phyloP scores from a whole-genome alignment of 1,140 invertebrate species.

The Formica exsecta region DNA sequence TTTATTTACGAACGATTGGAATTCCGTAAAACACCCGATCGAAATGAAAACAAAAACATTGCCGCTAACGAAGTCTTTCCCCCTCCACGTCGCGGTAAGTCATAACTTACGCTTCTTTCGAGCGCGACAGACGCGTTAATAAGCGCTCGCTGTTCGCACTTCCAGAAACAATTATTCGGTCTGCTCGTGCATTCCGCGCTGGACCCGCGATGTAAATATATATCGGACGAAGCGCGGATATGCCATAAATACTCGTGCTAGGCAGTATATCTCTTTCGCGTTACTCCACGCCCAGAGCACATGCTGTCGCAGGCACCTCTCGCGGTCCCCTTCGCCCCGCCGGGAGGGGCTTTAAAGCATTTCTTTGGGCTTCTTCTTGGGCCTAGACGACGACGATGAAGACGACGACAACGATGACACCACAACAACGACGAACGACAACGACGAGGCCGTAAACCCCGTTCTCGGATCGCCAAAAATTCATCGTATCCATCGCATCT shows the following conservation, averaged over 20 bases:
- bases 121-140: slow-evolving; percentile 72
- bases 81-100: slow-evolving; percentile 5
- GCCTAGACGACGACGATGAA: slow-evolving; percentile 35
- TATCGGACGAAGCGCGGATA: slow-evolving; percentile 84
- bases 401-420: slow-evolving; percentile 61
- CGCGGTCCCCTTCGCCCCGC: slow-evolving; percentile 42
- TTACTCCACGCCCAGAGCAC: slow-evolving; percentile 85
- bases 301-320: slow-evolving; percentile 81
- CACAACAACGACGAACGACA: not conserved
- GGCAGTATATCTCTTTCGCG: slow-evolving; percentile 86
- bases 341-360: slow-evolving; percentile 6
- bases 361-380: slow-evolving; percentile 65
- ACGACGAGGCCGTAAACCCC: slow-evolving; percentile 71
- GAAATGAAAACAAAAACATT: slow-evolving; percentile 60
- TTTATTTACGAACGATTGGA: too few relatives aligned
- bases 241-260: slow-evolving; percentile 85
- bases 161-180: slow-evolving; percentile 84
- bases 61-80: not conserved
- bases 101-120: slow-evolving; percentile 53
- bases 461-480: slow-evolving; percentile 74
- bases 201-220: slow-evolving; percentile 74
- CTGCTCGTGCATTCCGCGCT: slow-evolving; percentile 80
- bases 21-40: not conserved
- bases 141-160: slow-evolving; percentile 81
- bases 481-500: slow-evolving; percentile 59